These are phyloP conservation scores for Latrodectus elegans DNA, from an alignment of 2,888 invertebrate genomes.

Conservation along the genomic window DNA sequence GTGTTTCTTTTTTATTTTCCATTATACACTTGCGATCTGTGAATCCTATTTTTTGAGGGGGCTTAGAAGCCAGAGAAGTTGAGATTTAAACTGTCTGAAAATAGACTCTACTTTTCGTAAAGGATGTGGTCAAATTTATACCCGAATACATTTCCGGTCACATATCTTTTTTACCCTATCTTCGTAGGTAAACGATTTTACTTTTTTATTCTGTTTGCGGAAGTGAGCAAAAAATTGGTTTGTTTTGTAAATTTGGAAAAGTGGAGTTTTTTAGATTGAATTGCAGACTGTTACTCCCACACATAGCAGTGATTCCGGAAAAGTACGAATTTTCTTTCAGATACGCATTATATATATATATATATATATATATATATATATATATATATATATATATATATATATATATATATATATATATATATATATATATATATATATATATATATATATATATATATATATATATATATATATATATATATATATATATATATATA, in stretches of 20 bases:
- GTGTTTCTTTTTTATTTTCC: constrained; percentile 41
- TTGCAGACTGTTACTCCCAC: too few relatives aligned
- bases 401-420: too few relatives aligned
- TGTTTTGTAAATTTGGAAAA: constrained; percentile 3
- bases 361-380: too few relatives aligned
- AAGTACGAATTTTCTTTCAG: too few relatives aligned
- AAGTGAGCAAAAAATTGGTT: constrained; percentile 16
- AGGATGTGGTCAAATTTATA: constrained; percentile 46
- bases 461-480: too few relatives aligned
- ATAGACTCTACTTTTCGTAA: constrained; percentile 14
- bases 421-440: too few relatives aligned
- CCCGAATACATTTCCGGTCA: constrained; percentile 40
- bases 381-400: too few relatives aligned
- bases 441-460: too few relatives aligned
- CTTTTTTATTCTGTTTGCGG: neutral
- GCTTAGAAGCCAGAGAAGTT: constrained; percentile 9
- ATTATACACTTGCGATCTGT: constrained; percentile 36
- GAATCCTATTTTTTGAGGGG: constrained; percentile 16
- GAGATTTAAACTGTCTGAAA: constrained; percentile 26
- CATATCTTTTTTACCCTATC: constrained; percentile 9
- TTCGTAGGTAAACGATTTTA: constrained; percentile 1
- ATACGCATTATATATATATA: too few relatives aligned
- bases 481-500: too few relatives aligned
- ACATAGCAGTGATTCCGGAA: too few relatives aligned
- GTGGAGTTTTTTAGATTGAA: neutral